These are phyloP conservation scores for Tetanocera ferruginea DNA, from an alignment of 2,888 invertebrate species.

Conservation along the genomic window DNA sequence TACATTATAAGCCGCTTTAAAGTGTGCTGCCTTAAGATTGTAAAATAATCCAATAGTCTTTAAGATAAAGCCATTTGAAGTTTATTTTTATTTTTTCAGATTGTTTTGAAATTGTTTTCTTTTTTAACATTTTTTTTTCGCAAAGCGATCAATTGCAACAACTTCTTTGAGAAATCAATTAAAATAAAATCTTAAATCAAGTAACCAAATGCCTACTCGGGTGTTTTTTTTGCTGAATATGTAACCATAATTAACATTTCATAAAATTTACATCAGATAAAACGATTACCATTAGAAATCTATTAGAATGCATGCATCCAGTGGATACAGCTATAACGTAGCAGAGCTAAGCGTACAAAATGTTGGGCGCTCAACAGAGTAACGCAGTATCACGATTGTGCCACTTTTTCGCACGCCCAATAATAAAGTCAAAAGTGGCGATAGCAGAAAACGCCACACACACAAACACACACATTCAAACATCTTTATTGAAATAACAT, in stretches of 20 bases:
- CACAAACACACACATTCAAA: too few species aligned
- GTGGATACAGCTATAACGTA: neutral
- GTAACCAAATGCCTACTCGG: neutral
- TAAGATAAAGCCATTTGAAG: neutral
- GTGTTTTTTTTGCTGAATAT: neutral
- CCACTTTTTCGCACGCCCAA: conserved; percentile 1
- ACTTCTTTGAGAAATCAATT: conserved; percentile 13
- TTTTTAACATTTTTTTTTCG: neutral
- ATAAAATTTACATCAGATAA: conserved; percentile 22
- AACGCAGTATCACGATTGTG: neutral
- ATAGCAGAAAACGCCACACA: neutral
- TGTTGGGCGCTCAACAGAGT: neutral
- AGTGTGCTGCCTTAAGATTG: neutral
- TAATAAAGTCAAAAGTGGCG: conserved; percentile 10
- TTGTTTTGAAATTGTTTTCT: neutral
- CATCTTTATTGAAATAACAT: conserved; percentile 23
- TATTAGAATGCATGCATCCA: neutral
- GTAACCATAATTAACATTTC: conserved; percentile 20
- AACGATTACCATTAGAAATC: neutral
- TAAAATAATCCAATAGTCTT: neutral
- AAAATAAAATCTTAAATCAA: neutral
- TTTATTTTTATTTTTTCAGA: neutral
- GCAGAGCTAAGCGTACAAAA: too few species aligned
- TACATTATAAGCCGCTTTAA: too few species aligned
- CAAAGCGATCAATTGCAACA: neutral